Base-by-base conservation (phyloP, 1,140 invertebrate species). In the Lordiphosa clarofinis region DNA sequence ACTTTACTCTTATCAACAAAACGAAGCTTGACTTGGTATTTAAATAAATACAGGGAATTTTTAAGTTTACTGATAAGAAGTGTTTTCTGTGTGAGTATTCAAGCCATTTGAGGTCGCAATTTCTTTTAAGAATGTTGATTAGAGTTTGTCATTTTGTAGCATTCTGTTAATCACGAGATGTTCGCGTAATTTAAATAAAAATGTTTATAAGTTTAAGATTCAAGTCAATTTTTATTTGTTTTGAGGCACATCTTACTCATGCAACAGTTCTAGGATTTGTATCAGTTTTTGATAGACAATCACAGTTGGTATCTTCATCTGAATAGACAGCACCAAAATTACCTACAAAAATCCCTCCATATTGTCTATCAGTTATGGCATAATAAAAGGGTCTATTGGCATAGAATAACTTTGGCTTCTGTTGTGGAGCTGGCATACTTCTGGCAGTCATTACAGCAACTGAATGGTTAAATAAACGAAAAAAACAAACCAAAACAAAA, bases 361-460 rank as follows among this genome's bases (percentile, higher is more conserved):
- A 46, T 2, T 39, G 28, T 1, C 28, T 36, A 35, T 78, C 59
- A 28, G 38, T 70, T 2, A 78, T 74, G 1, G 21, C 24, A 58
- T 70, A 78, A 12, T 56, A 81, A 13, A 78, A 78, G 2, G 75
- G 74, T 53, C 66, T 58, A 13, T 73, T 63, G 9, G 65, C 74
- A 47, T 70, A 50, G 12, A 78, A 78, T 24, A n/a, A 0, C 48
- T 56, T 48, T 12, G 37, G 54, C 5, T 9, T 4, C 7, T 4
- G 4, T 3, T 37, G 21, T 5, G 15, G 33, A 5, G 21, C 4
- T 13, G 60, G 15, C 6, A 15, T 0, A 21, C 31, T 46, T 21
- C 60, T 53, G 0, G 13, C 0, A 1, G 1, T 1, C 0, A 62
- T 2, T 0, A 11, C 2, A 4, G 12, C 21, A 13, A 12, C 63